These are phyloP conservation scores for Empis livida DNA, from an alignment of 2,888 invertebrate species.

Conservation along the genomic window DNA sequence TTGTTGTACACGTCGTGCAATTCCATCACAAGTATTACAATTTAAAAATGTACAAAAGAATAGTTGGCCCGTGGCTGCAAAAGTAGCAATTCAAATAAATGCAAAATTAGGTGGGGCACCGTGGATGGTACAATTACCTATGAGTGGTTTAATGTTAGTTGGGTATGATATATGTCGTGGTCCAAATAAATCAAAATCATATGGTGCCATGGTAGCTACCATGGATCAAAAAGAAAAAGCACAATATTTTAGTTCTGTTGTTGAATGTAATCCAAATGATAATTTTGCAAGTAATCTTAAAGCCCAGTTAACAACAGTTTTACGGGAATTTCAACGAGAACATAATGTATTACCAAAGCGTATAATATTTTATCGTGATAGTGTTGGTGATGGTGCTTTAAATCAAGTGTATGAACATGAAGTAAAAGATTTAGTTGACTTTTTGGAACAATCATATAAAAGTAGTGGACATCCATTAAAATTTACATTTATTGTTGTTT, in stretches of 20 bases:
- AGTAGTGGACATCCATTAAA: constrained; percentile 30
- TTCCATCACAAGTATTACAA: constrained; percentile 50
- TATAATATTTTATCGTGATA: constrained; percentile 81
- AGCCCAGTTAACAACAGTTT: constrained; percentile 41
- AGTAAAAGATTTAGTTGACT: constrained; percentile 47
- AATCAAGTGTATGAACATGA: constrained; percentile 66
- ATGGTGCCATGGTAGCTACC: constrained; percentile 70
- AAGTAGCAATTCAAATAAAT: constrained; percentile 85
- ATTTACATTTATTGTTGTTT: constrained; percentile 72
- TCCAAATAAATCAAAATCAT: constrained; percentile 50
- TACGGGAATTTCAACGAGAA: constrained; percentile 25
- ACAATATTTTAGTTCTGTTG: constrained; percentile 61
- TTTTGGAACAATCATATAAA: constrained; percentile 37
- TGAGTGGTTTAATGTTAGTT: constrained; percentile 59
- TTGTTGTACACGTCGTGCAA: constrained; percentile 58
- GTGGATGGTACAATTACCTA: constrained; percentile 64
- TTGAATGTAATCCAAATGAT: constrained; percentile 58
- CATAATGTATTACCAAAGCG: constrained; percentile 46
- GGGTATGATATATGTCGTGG: constrained; percentile 87
- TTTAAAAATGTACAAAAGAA: constrained; percentile 12
- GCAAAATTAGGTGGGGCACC: constrained; percentile 89
- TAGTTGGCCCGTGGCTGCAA: constrained; percentile 74
- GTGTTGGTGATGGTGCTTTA: constrained; percentile 86
- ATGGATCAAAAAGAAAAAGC: constrained; percentile 43
- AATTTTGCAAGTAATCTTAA: constrained; percentile 62